These are phyloP conservation scores for Saccostrea cuccullata DNA, from an alignment of 1,140 invertebrate genomes.

Conservation along the genomic window DNA sequence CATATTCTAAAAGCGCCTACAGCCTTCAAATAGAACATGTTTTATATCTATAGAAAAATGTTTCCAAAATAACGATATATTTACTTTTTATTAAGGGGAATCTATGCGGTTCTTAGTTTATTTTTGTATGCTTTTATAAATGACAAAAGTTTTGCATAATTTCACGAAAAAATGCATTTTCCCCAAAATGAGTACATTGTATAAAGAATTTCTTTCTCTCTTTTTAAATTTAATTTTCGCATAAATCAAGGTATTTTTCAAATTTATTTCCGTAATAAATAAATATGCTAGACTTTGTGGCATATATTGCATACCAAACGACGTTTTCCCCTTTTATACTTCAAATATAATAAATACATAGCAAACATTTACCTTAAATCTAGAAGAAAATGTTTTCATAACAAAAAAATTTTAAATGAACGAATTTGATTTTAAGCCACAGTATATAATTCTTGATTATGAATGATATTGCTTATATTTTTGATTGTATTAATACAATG, in stretches of 20 bases:
- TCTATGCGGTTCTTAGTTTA: background rate
- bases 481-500: no score
- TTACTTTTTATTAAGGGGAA: background rate
- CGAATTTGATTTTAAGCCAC: no score
- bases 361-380: no score
- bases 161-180: background rate
- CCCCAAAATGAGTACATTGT: background rate
- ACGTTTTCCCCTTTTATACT: background rate
- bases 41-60: background rate
- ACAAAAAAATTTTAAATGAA: no score
- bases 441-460: no score
- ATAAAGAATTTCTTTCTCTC: background rate
- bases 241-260: background rate
- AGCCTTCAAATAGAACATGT: background rate
- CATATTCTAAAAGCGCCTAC: background rate
- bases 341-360: background rate
- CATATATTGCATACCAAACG: background rate
- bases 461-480: no score
- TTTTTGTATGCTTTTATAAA: background rate
- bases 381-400: no score
- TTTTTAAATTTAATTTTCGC: background rate
- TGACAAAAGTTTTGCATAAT: background rate
- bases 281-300: background rate
- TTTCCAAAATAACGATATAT: background rate
- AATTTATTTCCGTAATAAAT: constrained; percentile 27